Conservation (phyloP, 2,888 invertebrate species). For the Scrobipalpa costella region DNA sequence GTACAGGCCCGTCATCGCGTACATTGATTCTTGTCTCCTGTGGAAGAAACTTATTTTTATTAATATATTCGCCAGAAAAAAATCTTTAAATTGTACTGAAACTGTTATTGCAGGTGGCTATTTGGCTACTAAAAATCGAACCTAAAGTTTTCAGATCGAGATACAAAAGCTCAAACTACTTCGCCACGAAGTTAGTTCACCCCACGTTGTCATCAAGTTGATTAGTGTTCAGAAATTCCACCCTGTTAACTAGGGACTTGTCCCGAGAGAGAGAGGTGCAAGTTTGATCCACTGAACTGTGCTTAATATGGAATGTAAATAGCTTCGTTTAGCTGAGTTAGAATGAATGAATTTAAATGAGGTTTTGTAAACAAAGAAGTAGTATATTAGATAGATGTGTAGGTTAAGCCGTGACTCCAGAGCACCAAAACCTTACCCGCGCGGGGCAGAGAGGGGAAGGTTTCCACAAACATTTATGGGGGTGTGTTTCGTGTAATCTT, state of each 20-base stretch:
- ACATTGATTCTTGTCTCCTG: conserved; percentile 93
- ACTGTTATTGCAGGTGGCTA: too few relatives aligned
- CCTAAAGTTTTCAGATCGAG: too few relatives aligned
- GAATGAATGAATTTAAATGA: conserved; percentile 3
- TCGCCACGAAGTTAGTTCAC: not conserved
- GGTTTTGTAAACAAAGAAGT: not conserved
- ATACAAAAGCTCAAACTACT: too few relatives aligned
- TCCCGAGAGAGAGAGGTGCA: conserved; percentile 1
- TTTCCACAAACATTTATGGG: too few relatives aligned
- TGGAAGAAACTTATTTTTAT: conserved; percentile 27
- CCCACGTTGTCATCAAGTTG: conserved; percentile 7
- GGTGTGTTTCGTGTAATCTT: too few relatives aligned
- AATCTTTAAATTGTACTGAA: not conserved
- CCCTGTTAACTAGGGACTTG: conserved; percentile 3
- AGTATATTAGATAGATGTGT: too few relatives aligned
- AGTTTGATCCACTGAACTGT: not conserved
- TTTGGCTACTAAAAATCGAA: too few relatives aligned
- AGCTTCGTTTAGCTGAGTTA: conserved; percentile 8
- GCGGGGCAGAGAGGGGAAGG: too few relatives aligned
- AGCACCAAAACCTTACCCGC: too few relatives aligned
- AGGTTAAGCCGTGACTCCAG: too few relatives aligned
- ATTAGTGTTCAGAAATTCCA: conserved; percentile 17
- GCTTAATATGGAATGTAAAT: conserved; percentile 7
- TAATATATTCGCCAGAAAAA: not conserved
- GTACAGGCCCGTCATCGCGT: conserved; percentile 93